Conservation (phyloP, 2,113 vertebrate species). For the Morone saxatilis region DNA sequence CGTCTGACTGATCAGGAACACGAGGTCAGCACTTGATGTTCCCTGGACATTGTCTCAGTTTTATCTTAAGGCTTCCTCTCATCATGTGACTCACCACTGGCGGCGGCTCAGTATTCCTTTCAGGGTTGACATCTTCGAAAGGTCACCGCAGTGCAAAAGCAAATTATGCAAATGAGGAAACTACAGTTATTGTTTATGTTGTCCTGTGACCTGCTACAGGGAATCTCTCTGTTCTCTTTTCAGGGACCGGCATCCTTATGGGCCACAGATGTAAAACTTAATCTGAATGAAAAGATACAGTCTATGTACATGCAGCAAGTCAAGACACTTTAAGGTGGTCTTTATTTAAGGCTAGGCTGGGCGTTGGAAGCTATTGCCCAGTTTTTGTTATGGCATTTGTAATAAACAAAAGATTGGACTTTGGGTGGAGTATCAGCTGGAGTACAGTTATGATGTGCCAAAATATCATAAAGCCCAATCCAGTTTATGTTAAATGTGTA, state of each 20-base stretch:
- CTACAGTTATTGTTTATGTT: neutral
- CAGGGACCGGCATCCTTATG: neutral
- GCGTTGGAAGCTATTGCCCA: too few species aligned
- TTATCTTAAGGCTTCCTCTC: conserved; percentile 25
- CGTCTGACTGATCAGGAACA: conserved; percentile 64
- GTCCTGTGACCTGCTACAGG: neutral
- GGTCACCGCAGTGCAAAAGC: neutral
- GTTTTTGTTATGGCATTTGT: neutral
- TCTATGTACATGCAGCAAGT: neutral
- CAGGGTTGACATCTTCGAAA: neutral
- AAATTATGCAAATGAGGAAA: conserved; percentile 12
- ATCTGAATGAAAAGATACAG: neutral
- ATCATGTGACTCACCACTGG: conserved; percentile 25
- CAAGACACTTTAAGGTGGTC: neutral
- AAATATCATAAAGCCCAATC: neutral
- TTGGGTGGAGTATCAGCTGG: neutral
- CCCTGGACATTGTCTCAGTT: conserved; percentile 53
- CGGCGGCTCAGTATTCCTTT: neutral
- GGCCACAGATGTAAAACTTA: neutral
- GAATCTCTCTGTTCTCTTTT: neutral
- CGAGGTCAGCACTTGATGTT: conserved; percentile 63
- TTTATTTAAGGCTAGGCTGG: neutral
- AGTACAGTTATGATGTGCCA: neutral
- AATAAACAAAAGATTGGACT: neutral
- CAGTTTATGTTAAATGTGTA: neutral